phyloP scores from a whole-genome alignment of 2,113 vertebrate genomes.

The Polypterus senegalus region DNA sequence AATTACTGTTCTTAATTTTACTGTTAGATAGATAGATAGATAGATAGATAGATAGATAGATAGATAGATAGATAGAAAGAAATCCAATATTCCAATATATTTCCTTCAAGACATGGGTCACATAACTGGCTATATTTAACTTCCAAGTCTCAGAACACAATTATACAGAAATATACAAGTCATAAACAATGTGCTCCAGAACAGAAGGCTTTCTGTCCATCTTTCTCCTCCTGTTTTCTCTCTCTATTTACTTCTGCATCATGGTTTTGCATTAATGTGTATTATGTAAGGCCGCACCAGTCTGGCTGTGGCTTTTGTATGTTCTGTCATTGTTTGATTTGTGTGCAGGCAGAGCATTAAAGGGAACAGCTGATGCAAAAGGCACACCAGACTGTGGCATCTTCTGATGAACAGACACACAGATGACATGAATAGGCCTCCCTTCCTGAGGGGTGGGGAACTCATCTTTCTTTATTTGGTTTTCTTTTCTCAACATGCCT shows the following conservation, averaged over 20 bases:
- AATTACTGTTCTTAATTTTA: conserved; percentile 1
- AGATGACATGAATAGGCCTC: conserved; percentile 18
- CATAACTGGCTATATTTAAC: conserved; percentile 50
- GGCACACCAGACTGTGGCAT: conserved; percentile 7
- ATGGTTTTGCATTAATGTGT: conserved; percentile 52
- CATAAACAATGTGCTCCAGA: background rate
- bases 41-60: conserved; percentile 15
- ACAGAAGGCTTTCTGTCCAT: background rate
- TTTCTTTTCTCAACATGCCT: conserved; percentile 10
- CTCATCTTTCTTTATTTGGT: conserved; percentile 46
- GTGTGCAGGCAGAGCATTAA: conserved; percentile 6
- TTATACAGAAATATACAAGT: background rate
- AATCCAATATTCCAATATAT: conserved; percentile 16
- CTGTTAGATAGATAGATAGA: conserved; percentile 19
- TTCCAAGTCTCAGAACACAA: background rate
- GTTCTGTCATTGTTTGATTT: conserved; percentile 9
- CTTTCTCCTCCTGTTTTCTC: background rate
- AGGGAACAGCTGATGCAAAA: conserved; percentile 2
- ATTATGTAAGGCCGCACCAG: conserved; percentile 31
- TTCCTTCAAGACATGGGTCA: conserved; percentile 36
- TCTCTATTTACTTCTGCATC: conserved; percentile 31
- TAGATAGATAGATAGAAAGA: conserved; percentile 16
- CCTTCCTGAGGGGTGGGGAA: conserved; percentile 42
- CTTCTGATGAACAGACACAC: conserved; percentile 6
- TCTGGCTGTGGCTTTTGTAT: conserved; percentile 2